Percentiles rank a stretch among this genome's conserved stretches.
Conservation (phyloP, 2,888 invertebrate genomes). For the Tenthredo scrophulariae region DNA sequence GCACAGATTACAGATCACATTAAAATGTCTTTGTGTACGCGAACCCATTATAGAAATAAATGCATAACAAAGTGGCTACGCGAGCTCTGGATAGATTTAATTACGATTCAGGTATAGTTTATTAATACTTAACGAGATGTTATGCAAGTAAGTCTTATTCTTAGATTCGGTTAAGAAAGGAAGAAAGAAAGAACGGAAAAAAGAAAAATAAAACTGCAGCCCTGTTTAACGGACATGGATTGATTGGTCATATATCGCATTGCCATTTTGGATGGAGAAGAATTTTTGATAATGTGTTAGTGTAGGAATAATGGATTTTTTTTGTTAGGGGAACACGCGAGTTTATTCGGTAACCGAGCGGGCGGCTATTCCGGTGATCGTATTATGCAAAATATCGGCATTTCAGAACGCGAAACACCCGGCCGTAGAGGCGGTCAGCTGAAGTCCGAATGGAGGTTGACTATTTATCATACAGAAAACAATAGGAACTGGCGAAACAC, state of each 20-base stretch:
- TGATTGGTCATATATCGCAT: slow-evolving; percentile 9
- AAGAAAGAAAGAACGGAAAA: not conserved
- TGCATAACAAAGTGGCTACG: slow-evolving; percentile 55
- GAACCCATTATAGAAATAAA: slow-evolving; percentile 58
- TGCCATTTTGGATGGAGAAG: not conserved
- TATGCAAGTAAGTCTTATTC: slow-evolving; percentile 39
- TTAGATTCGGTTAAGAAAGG: not conserved
- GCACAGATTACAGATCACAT: slow-evolving; percentile 59
- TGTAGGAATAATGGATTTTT: not conserved
- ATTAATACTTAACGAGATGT: slow-evolving; percentile 61
- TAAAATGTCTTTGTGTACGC: slow-evolving; percentile 58
- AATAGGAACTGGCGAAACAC: slow-evolving; percentile 78
- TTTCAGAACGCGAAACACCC: slow-evolving; percentile 55
- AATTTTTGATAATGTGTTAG: not conserved
- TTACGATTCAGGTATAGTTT: slow-evolving; percentile 62
- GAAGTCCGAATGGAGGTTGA: slow-evolving; percentile 57
- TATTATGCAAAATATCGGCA: slow-evolving; percentile 54
- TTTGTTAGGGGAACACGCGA: not conserved
- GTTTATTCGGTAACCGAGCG: not conserved
- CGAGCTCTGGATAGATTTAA: slow-evolving; percentile 59
- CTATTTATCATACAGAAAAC: slow-evolving; percentile 78
- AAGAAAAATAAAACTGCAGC: not conserved
- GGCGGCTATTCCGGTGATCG: not conserved
- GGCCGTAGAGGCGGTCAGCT: slow-evolving; percentile 44
- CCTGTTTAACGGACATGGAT: not conserved